phyloP scores from a whole-genome alignment of 2,113 vertebrate genomes.

The Ornithorhynchus anatinus region DNA sequence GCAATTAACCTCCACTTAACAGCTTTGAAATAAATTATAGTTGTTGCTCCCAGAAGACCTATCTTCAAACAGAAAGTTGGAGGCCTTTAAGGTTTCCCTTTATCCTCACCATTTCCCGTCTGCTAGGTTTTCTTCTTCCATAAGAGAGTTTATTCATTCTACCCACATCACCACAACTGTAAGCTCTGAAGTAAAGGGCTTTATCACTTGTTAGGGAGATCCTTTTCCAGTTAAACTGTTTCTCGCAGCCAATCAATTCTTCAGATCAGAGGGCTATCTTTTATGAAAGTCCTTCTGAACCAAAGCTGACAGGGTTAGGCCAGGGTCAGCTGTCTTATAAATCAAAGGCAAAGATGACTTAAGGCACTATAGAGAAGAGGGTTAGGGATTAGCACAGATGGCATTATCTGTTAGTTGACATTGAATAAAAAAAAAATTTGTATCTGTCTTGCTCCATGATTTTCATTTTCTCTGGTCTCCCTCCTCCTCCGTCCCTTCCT shows the following conservation, averaged over 20 bases:
- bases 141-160: slow-evolving; percentile 16
- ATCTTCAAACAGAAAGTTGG: neutral
- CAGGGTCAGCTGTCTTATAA: slow-evolving; percentile 58
- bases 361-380: slow-evolving; percentile 32
- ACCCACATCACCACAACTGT: neutral
- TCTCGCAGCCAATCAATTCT: slow-evolving; percentile 55
- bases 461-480: neutral
- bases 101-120: neutral
- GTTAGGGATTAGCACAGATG: slow-evolving; percentile 33
- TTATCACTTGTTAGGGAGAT: slow-evolving; percentile 49
- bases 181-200: slow-evolving; percentile 22
- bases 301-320: slow-evolving; percentile 58
- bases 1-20: slow-evolving; percentile 59
- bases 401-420: slow-evolving; percentile 40
- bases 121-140: neutral
- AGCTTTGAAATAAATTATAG: slow-evolving; percentile 40
- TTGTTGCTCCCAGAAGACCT: neutral
- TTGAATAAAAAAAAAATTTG: slow-evolving; percentile 39
- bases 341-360: slow-evolving; percentile 55
- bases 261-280: slow-evolving; percentile 61
- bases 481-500: neutral
- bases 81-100: neutral
- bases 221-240: slow-evolving; percentile 46
- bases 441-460: slow-evolving; percentile 13
- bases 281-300: slow-evolving; percentile 55